Percentiles rank a stretch among this genome's conserved stretches.
Evolutionary conservation across 2,797 vertebrate genomes (phyloP).

Genomic region (Jordanella pulchra): DNA sequence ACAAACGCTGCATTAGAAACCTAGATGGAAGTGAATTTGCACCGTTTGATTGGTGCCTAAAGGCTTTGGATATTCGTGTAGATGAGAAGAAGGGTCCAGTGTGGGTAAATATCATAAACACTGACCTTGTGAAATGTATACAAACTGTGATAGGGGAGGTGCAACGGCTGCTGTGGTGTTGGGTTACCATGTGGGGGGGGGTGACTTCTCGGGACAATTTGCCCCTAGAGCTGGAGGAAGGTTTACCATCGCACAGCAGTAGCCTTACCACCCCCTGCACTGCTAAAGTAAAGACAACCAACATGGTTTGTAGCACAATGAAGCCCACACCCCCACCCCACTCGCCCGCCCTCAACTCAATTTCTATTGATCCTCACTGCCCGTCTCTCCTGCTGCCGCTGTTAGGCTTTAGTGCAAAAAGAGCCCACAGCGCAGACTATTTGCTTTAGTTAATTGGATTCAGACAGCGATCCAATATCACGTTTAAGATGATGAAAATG

Average conservation of each 20-base stretch:
- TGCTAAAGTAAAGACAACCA: constrained; percentile 66
- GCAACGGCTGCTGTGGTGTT: constrained; percentile 63
- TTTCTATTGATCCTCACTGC: constrained; percentile 78
- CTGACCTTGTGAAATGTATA: constrained; percentile 75
- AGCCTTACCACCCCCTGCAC: constrained; percentile 59
- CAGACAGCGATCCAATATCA: constrained; percentile 69
- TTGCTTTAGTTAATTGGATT: constrained; percentile 77
- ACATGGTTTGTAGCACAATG: constrained; percentile 76
- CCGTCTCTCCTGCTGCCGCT: constrained; percentile 58
- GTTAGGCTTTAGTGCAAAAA: constrained; percentile 62
- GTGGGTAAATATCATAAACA: constrained; percentile 69
- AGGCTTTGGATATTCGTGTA: constrained; percentile 49
- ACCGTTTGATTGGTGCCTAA: constrained; percentile 23
- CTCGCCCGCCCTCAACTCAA: constrained; percentile 66
- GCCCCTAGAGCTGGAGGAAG: constrained; percentile 71
- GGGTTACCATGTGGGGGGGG: constrained; percentile 50
- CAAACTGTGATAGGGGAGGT: constrained; percentile 66
- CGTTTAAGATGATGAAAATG: constrained; percentile 72
- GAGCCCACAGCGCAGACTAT: constrained; percentile 53
- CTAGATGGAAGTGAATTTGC: constrained; percentile 10
- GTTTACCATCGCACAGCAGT: constrained; percentile 70
- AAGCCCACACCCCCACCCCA: constrained; percentile 63
- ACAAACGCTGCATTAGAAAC: constrained; percentile 7
- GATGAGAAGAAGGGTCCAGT: constrained; percentile 32
- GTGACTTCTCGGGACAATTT: constrained; percentile 66